Percentiles rank a stretch among this genome's conserved stretches.
These are phyloP conservation scores for Sarcophaga subvicina DNA, from an alignment of 2,888 invertebrate genomes.

Conservation along the genomic window DNA sequence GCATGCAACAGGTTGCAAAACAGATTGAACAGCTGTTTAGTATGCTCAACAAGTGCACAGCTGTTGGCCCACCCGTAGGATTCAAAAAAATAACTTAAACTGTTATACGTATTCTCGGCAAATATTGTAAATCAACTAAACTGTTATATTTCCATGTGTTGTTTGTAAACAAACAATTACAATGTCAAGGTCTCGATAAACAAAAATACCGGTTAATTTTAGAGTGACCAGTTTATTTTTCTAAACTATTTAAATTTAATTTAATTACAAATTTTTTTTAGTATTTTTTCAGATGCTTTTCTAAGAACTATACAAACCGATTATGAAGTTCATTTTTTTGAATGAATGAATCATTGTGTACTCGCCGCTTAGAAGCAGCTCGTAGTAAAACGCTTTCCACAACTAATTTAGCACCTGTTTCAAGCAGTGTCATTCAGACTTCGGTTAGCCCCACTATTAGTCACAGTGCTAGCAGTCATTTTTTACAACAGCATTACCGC, in stretches of 20 bases:
- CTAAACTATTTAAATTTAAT: neutral
- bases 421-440: slow-evolving; percentile 31
- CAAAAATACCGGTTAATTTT: slow-evolving; percentile 18
- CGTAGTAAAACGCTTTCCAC: slow-evolving; percentile 70
- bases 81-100: slow-evolving; percentile 3
- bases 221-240: slow-evolving; percentile 11
- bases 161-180: slow-evolving; percentile 1
- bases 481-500: slow-evolving; percentile 65
- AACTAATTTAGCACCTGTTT: slow-evolving; percentile 56
- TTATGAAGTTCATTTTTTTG: slow-evolving; percentile 70
- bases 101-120: slow-evolving; percentile 43
- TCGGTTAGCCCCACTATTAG: slow-evolving; percentile 39
- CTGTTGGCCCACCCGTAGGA: slow-evolving; percentile 32
- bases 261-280: slow-evolving; percentile 7
- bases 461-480: slow-evolving; percentile 59
- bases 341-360: slow-evolving; percentile 79
- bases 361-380: slow-evolving; percentile 78
- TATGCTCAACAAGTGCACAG: slow-evolving; percentile 29
- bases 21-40: slow-evolving; percentile 36
- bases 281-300: slow-evolving; percentile 44
- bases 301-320: slow-evolving; percentile 28
- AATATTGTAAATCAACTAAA: slow-evolving; percentile 25
- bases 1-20: slow-evolving; percentile 32
- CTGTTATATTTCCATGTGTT: slow-evolving; percentile 32
- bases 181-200: slow-evolving; percentile 26